Conservation (phyloP, 1,140 invertebrate genomes). For the Zophobas morio region DNA sequence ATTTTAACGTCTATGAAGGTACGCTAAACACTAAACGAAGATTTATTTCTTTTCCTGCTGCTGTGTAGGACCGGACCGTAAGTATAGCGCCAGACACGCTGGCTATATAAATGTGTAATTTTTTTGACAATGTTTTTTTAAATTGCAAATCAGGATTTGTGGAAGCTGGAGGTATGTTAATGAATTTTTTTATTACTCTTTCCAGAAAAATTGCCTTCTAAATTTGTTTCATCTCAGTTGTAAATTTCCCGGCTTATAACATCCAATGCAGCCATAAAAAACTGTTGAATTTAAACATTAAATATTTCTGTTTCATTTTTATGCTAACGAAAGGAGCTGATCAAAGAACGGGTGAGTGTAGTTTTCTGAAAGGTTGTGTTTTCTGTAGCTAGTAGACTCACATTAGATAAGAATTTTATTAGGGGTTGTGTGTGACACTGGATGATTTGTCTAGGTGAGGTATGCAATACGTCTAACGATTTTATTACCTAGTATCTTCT, state of each 20-base stretch:
- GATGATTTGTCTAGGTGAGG: too few relatives aligned
- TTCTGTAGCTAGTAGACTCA: too few relatives aligned
- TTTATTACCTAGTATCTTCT: too few relatives aligned
- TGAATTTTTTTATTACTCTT: background rate
- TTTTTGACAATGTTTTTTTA: background rate
- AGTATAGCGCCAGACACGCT: slow-evolving; percentile 1
- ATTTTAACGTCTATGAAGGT: slow-evolving; percentile 16
- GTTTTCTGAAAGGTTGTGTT: too few relatives aligned
- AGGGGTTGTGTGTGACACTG: too few relatives aligned
- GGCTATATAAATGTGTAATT: too few relatives aligned
- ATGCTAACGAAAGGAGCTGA: slow-evolving; percentile 28
- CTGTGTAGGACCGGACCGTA: slow-evolving; percentile 46
- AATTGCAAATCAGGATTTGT: background rate
- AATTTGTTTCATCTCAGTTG: slow-evolving; percentile 22
- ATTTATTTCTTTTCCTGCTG: slow-evolving; percentile 42
- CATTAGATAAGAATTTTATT: too few relatives aligned
- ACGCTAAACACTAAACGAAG: slow-evolving; percentile 19
- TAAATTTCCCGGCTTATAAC: background rate
- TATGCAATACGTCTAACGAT: too few relatives aligned
- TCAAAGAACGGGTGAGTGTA: slow-evolving; percentile 36
- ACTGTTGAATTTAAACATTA: slow-evolving; percentile 33
- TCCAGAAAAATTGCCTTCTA: slow-evolving; percentile 16
- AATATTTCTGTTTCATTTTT: slow-evolving; percentile 10
- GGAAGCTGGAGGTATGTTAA: slow-evolving; percentile 2
- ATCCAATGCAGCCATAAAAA: slow-evolving; percentile 3